Conservation (phyloP, 2,113 vertebrate genomes). For the Myanophis thanlyinensis region DNA sequence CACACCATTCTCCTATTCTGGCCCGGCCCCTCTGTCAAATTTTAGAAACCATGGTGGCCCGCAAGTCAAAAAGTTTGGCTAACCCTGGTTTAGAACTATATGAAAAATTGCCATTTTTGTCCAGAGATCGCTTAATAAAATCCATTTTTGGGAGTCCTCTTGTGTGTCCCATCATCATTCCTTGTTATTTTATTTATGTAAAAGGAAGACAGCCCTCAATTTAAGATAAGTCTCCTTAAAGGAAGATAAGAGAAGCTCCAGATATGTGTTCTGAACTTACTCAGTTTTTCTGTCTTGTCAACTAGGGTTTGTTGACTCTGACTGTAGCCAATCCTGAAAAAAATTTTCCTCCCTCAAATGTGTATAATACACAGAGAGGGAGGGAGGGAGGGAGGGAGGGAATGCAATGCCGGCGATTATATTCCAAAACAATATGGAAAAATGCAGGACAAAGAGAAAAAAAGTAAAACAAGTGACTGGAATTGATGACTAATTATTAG, state of each 20-base stretch:
- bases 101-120: neutral
- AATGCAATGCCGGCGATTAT: neutral
- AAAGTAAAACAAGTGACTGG: neutral
- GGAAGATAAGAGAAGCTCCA: neutral
- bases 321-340: neutral
- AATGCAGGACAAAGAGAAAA: neutral
- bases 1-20: too few species aligned
- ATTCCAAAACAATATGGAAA: neutral
- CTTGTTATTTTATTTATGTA: neutral
- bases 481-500: neutral
- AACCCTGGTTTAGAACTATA: neutral
- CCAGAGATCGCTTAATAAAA: neutral
- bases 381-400: fast-evolving
- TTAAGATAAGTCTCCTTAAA: neutral
- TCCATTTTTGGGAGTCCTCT: neutral
- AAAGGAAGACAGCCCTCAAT: neutral
- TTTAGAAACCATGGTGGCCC: too few species aligned
- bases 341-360: neutral
- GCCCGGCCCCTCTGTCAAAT: too few species aligned
- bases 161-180: neutral
- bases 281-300: neutral
- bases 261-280: neutral
- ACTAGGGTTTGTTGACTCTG: neutral
- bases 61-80: too few species aligned
- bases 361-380: neutral